These are phyloP conservation scores for Agelaius tricolor DNA, from an alignment of 2,113 vertebrate genomes.

Conservation along the genomic window DNA sequence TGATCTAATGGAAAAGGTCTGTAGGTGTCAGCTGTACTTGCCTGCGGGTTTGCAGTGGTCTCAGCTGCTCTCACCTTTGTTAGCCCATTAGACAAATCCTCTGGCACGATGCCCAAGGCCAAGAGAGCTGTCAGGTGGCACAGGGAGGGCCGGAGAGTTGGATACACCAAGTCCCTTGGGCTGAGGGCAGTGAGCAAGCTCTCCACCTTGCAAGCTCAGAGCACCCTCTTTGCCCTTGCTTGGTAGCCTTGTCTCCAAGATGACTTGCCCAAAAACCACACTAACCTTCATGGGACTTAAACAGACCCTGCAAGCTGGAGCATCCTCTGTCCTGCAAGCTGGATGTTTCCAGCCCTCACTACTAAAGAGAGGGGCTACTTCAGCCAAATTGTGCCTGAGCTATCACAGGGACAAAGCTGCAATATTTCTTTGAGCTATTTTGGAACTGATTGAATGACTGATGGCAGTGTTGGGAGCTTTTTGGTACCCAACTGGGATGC, in stretches of 20 bases:
- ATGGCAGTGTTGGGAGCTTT: background rate
- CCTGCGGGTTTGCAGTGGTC: background rate
- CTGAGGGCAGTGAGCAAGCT: background rate
- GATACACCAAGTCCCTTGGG: background rate
- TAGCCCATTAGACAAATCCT: background rate
- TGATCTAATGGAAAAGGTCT: slow-evolving; percentile 26
- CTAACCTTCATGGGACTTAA: background rate
- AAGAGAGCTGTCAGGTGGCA: background rate
- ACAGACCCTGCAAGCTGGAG: background rate
- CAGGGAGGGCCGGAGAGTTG: background rate
- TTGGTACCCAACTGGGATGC: background rate
- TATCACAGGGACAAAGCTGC: background rate
- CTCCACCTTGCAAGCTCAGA: background rate
- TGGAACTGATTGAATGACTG: background rate
- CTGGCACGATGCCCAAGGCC: background rate
- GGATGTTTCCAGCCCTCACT: background rate
- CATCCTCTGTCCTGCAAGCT: background rate
- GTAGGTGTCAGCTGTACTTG: background rate
- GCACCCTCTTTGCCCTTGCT: background rate
- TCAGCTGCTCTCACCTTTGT: background rate
- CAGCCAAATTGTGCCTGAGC: background rate
- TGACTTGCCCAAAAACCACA: background rate
- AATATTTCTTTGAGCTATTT: background rate
- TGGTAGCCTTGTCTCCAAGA: background rate
- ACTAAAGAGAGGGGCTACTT: background rate